A percentile compares a stretch with the other conserved stretches of the same genome.
phyloP scores from a whole-genome alignment of 2,113 vertebrate species.

The Ciconia maguari region DNA sequence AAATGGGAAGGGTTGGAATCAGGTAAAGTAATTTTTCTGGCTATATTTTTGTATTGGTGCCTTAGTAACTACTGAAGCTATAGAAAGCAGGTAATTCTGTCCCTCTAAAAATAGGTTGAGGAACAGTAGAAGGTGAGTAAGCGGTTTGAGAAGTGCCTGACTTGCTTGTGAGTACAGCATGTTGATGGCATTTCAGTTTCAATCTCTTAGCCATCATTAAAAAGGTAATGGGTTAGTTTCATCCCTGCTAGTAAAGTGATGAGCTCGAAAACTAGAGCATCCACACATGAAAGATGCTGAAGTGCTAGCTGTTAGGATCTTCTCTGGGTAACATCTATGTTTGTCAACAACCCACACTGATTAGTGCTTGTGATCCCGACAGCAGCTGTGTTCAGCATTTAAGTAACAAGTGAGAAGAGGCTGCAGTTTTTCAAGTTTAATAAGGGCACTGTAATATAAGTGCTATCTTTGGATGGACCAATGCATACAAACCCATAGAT shows the following conservation, averaged over 20 bases:
- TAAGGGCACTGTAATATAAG: not conserved
- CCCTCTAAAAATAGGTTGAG: not conserved
- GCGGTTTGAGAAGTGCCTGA: not conserved
- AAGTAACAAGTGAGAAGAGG: not conserved
- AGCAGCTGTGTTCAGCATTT: not conserved
- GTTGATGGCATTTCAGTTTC: not conserved
- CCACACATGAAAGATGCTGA: not conserved
- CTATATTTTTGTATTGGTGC: not conserved
- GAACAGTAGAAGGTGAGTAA: not conserved
- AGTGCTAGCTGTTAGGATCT: not conserved
- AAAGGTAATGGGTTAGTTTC: not conserved
- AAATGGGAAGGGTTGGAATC: not conserved
- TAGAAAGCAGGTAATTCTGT: not conserved
- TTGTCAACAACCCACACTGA: not conserved
- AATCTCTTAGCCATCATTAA: not conserved
- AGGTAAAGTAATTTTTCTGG: not conserved
- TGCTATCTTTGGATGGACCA: not conserved
- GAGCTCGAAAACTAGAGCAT: not conserved
- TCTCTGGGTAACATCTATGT: not conserved
- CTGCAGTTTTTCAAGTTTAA: not conserved
- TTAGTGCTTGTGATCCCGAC: not conserved
- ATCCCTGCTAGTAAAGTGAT: not conserved
- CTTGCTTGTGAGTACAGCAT: not conserved
- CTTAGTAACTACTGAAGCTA: not conserved
- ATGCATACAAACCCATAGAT: not conserved